Percentiles rank a stretch among this genome's conserved stretches.
These are phyloP conservation scores for Myotis findleyi DNA, from an alignment of 2,797 vertebrate genomes.

Conservation along the genomic window DNA sequence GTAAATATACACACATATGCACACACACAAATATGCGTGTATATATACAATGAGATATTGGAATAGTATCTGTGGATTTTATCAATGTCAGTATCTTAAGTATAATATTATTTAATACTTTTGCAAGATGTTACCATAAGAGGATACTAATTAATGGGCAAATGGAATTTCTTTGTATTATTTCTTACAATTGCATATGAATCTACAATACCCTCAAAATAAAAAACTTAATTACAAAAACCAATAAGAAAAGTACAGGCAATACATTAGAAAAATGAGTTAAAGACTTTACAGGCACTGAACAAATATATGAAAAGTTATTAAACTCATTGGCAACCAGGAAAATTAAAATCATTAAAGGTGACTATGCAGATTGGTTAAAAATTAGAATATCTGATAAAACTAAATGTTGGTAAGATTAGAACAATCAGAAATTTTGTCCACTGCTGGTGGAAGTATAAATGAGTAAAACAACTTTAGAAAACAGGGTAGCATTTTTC, in stretches of 20 bases:
- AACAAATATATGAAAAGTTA: conserved; percentile 27
- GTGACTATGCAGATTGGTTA: neutral
- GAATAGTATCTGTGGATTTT: neutral
- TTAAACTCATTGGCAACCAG: neutral
- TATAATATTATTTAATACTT: neutral
- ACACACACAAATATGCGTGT: neutral
- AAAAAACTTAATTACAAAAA: conserved; percentile 24
- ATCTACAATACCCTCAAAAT: neutral
- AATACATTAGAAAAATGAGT: neutral
- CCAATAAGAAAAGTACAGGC: neutral
- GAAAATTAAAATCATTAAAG: neutral
- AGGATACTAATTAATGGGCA: neutral
- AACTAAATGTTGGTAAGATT: neutral
- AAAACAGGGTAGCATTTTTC: neutral
- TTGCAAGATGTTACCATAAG: neutral
- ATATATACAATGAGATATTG: neutral
- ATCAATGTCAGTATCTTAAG: neutral
- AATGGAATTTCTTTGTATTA: neutral
- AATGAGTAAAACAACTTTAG: neutral
- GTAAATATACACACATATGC: rapidly evolving
- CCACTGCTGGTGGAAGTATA: neutral
- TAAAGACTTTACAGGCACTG: neutral
- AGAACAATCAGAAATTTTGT: neutral
- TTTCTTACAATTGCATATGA: neutral
- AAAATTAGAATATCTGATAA: conserved; percentile 29